Base-by-base conservation (phyloP, 2,113 vertebrate species). In the Rhodinocichla rosea region DNA sequence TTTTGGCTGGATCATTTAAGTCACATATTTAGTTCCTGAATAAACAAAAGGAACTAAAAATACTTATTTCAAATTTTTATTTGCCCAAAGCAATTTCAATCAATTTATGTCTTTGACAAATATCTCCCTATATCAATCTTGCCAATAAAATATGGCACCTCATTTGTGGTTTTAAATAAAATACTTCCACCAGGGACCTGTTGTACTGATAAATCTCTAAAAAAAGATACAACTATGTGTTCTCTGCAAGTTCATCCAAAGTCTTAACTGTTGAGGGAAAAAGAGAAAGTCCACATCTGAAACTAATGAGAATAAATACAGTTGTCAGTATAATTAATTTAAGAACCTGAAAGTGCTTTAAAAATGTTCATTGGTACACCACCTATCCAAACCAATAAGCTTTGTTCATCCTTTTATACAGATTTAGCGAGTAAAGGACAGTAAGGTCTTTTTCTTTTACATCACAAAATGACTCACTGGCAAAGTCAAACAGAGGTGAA, bases 21-120 rank as follows among this genome's bases (percentile, higher is more conserved):
- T 73, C 39, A 91, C 30, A 32, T 79, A 91, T 53, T 87, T 69
- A 22, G 53, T 53, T 60, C 63, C 33, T 49, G 80, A 92, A 94
- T 45, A 96, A 95, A 92, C 30, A 44, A 90, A 93, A 75, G 60
- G 16, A 85, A 26, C 33, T 87, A 92, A 64, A 92, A 94, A 80
- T 11, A 75, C 23, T 85, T 71, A 55, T 80, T 80, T 64, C 32
- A 40, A 27, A 81, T 83, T 84, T 82, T 87, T 83, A 82, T 88
- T 91, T 95, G 39, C n/a, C 82, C 70, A 78, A 40, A 91, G 28
- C 52, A 92, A 93, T 92, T 92, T 64, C 26, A 67, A 88, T 62
- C 71, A n/a, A 75, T 89, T 47, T 59, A 74, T 50, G 50, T 74
- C n/a, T 90, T 32, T 15, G 39, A 90, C 30, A 74, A 90, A 62